Base-by-base conservation (phyloP, 2,113 vertebrate species). In the Dicrurus megarhynchus region DNA sequence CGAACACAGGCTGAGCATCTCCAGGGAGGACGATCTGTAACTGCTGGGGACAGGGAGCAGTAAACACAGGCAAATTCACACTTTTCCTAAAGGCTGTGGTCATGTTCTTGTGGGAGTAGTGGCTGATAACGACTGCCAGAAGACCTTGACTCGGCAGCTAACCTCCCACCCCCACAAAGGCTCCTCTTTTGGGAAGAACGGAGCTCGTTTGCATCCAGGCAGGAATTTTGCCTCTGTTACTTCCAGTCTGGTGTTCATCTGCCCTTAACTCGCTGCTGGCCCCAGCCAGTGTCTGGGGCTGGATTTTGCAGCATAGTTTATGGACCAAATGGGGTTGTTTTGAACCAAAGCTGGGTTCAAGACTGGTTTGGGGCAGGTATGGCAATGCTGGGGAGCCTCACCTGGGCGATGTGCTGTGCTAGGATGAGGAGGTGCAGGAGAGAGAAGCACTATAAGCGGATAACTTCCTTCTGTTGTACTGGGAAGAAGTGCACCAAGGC, bases 81-180 rank as follows among this genome's bases (percentile, higher is more conserved):
- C 61, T 79, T 87, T 47, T 59, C 26, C 42, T 68, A 59, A 71
- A 91, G 79, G 60, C 77, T 87, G 56, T 50, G 87, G 80, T 89
- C 87, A 71, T 28, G 42, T 44, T 75, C 78, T 42, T 2, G 9
- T 64, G 63, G 81, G 74, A 84, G 69, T 74, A 67, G 76, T n/a
- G 55, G 33, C 78, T 89, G 87, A 67, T 84, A 95, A 60, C n/a
- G 19, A 83, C 73, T 93, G 47, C 92, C 90, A 87, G 84, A 68
- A 94, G 87, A 84, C 65, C 81, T 96, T 68, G 74, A 91, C 53
- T 91, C 61, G 23, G 47, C 53, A 73, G 61, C 84, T 71, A 30
- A 64, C 69, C 65, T 94, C 67, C 77, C 61, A 85, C 69, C 61
- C 57, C 74, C 53, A 68, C 26, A 55, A 91, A 76, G 27, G 2